Evolutionary conservation across 1,140 invertebrate species (phyloP), one percentile per base, ranked within the genome.

Genomic region (Frieseomelitta varia): DNA sequence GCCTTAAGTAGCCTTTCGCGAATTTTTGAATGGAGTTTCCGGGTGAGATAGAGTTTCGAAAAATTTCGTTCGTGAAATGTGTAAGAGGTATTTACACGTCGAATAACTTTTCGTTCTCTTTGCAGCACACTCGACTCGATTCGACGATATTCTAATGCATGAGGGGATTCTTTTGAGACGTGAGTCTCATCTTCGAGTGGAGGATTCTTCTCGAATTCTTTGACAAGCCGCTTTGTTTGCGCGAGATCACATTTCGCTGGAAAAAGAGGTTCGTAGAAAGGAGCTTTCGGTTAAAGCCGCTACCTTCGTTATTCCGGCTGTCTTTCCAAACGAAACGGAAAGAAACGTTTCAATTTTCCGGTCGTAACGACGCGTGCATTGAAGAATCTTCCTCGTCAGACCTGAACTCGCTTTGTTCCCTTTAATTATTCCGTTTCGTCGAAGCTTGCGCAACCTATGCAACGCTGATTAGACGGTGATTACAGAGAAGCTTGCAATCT

Each of bases 351-450:
- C 55, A 63, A 47, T 47, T 58, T 79, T 58, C 78, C 14, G 34
- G 34, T 19, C 14, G 34, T 30, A 51, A 14, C 27, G 3, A 39
- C 30, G 24, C 6, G 4, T 56, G 2, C 21, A 14, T 17, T 15
- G 68, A 39, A 47, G 47, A 51, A 72, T 72, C 39, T 24, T 34
- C 27, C 34, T 15, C 27, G 71, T 53, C 47, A 51, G 21, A 53
- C 15, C 21, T 34, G 27, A 34, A 19, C 19, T 30, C n/a, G 47
- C 56, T 65, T 74, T 61, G 27, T 53, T n/a, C 56, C 79, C 71
- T 81, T 63, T 74, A 81, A 81, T 81, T 81, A 73, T 34, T 73
- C 27, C 69, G 69, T 74, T 74, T 27, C 39, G 4, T 24, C 3
- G 47, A 19, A 10, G 30, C 11, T 27, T 15, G n/a, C 30, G 17